Conservation (phyloP, 1,140 invertebrate species). For the Cataglyphis hispanica region DNA sequence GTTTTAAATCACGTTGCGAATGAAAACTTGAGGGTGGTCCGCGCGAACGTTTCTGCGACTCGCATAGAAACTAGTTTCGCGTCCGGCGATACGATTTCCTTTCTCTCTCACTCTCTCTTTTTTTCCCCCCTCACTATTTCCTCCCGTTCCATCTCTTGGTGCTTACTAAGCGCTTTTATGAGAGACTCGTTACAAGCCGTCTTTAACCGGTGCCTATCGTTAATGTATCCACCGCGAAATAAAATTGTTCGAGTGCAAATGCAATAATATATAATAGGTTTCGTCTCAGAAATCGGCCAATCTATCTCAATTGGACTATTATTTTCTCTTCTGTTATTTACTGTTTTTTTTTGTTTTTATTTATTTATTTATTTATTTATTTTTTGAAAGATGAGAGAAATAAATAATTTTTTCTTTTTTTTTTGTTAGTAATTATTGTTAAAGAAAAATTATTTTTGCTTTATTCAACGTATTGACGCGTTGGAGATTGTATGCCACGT, state of each 20-base stretch:
- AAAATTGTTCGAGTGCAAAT: neutral
- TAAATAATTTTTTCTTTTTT: neutral
- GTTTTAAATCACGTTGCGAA: slow-evolving; percentile 51
- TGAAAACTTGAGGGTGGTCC: slow-evolving; percentile 66
- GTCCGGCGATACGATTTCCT: neutral
- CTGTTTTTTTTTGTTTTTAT: no score
- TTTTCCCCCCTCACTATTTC: slow-evolving; percentile 1
- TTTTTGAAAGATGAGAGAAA: neutral
- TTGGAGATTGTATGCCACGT: neutral
- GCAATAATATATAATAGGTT: slow-evolving; percentile 42
- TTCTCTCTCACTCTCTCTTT: slow-evolving; percentile 16
- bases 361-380: no score
- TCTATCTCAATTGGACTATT: neutral
- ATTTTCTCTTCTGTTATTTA: neutral
- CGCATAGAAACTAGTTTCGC: slow-evolving; percentile 61
- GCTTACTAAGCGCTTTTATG: slow-evolving; percentile 31
- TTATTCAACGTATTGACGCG: neutral
- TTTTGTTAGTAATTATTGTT: no score
- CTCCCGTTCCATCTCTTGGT: slow-evolving; percentile 23
- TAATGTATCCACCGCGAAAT: slow-evolving; percentile 49
- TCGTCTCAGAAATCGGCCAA: neutral
- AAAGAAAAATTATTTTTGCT: neutral
- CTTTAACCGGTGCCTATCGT: slow-evolving; percentile 1
- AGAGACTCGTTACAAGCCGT: slow-evolving; percentile 2
- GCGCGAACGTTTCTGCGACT: slow-evolving; percentile 60